phyloP scores from a whole-genome alignment of 2,888 invertebrate species.

The Siphlonurus alternatus region DNA sequence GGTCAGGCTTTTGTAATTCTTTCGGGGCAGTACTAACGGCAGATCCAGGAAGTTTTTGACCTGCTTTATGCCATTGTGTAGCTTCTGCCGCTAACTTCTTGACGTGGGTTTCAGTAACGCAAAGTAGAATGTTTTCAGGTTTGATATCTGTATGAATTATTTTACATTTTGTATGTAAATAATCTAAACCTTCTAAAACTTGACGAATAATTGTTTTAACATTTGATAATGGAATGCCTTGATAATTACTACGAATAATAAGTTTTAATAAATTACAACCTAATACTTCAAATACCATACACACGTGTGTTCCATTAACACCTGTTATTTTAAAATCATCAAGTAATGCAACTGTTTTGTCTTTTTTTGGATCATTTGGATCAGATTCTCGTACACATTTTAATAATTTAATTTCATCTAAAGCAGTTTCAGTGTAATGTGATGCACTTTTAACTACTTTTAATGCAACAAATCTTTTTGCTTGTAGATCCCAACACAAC shows the following conservation, averaged over 20 bases:
- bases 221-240: slow-evolving; percentile 90
- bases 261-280: slow-evolving; percentile 96
- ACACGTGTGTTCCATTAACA: slow-evolving; percentile 95
- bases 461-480: slow-evolving; percentile 90
- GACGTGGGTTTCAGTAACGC: slow-evolving; percentile 80
- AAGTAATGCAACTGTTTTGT: slow-evolving; percentile 91
- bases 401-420: slow-evolving; percentile 96
- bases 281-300: slow-evolving; percentile 98
- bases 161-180: slow-evolving; percentile 93
- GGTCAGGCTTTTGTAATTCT: slow-evolving; percentile 58
- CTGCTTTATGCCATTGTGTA: slow-evolving; percentile 83
- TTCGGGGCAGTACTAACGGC: slow-evolving; percentile 78
- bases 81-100: slow-evolving; percentile 87
- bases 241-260: slow-evolving; percentile 95
- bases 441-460: slow-evolving; percentile 99
- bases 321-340: slow-evolving; percentile 98
- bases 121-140: slow-evolving; percentile 87
- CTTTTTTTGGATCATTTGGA: slow-evolving; percentile 75
- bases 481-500: slow-evolving; percentile 95
- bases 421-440: slow-evolving; percentile 97
- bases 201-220: slow-evolving; percentile 92
- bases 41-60: slow-evolving; percentile 80
- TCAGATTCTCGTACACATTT: slow-evolving; percentile 92
- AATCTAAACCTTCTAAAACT: slow-evolving; percentile 87
- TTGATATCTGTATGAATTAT: slow-evolving; percentile 90